phyloP scores from a whole-genome alignment of 2,888 invertebrate genomes.

The Brenthis hecate region DNA sequence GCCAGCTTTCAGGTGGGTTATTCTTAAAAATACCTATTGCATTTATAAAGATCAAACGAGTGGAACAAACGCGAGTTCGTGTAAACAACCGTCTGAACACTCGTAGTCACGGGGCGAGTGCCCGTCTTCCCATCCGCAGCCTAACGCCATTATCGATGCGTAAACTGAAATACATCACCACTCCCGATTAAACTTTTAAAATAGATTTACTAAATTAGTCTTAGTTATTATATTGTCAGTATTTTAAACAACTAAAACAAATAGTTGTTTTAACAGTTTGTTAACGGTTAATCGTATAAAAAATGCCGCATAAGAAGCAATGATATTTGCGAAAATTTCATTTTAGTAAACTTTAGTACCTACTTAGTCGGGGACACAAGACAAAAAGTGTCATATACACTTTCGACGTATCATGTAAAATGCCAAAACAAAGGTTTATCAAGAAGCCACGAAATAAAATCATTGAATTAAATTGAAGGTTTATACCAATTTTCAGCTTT shows the following conservation, averaged over 20 bases:
- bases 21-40: constrained; percentile 80
- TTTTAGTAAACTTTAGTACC: too few relatives aligned
- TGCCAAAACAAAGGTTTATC: too few relatives aligned
- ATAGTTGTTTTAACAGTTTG: not conserved
- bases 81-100: constrained; percentile 71
- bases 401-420: too few relatives aligned
- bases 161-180: constrained; percentile 56
- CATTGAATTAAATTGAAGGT: too few relatives aligned
- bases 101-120: constrained; percentile 45
- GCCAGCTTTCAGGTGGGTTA: constrained; percentile 68
- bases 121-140: constrained; percentile 35
- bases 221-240: constrained; percentile 2
- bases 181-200: constrained; percentile 40
- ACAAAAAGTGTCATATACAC: too few relatives aligned
- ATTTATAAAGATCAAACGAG: constrained; percentile 81
- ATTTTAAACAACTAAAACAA: not conserved
- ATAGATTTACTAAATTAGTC: constrained; percentile 21
- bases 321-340: too few relatives aligned
- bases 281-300: not conserved
- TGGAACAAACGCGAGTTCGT: constrained; percentile 74
- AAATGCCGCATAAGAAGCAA: too few relatives aligned
- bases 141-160: constrained; percentile 50
- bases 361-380: too few relatives aligned
- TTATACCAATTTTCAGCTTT: too few relatives aligned
- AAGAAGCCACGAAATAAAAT: too few relatives aligned